Evolutionary conservation across 2,888 invertebrate species (phyloP).

Genomic region (Cepaea hortensis): DNA sequence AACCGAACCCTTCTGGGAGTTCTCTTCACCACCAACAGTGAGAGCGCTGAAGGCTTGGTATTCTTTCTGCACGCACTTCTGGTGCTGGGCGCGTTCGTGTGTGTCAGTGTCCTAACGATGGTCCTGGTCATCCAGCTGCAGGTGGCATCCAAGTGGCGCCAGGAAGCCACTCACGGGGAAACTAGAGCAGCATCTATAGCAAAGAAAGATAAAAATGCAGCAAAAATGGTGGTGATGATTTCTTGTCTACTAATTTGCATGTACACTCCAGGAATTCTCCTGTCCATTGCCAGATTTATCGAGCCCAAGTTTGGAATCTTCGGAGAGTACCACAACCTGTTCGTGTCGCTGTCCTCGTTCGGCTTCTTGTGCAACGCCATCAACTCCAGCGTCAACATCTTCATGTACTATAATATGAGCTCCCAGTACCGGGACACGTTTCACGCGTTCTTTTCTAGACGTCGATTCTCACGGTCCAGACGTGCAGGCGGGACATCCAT

Average conservation of each 20-base stretch:
- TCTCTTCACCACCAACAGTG: background rate
- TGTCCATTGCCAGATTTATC: background rate
- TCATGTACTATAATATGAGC: conserved; percentile 20
- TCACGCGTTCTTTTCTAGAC: background rate
- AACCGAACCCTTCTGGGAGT: conserved; percentile 17
- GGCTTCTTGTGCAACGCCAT: conserved; percentile 9
- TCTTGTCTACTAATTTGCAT: background rate
- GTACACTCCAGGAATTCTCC: background rate
- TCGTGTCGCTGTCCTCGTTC: background rate
- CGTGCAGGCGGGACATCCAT: too few relatives aligned
- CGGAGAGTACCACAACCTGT: background rate
- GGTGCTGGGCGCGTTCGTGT: background rate
- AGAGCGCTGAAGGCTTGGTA: background rate
- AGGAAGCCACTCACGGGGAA: background rate
- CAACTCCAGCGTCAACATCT: conserved; percentile 31
- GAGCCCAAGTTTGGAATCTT: conserved; percentile 23
- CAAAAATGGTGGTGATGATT: conserved; percentile 12
- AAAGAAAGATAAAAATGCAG: background rate
- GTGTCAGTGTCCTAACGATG: background rate
- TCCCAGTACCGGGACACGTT: background rate
- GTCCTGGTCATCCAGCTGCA: background rate
- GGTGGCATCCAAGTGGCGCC: background rate
- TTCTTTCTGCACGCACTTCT: conserved; percentile 1
- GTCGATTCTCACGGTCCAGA: too few relatives aligned
- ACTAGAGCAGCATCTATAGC: background rate